These are phyloP conservation scores for Nymphalis urticae DNA, from an alignment of 2,888 invertebrate species.

Conservation along the genomic window DNA sequence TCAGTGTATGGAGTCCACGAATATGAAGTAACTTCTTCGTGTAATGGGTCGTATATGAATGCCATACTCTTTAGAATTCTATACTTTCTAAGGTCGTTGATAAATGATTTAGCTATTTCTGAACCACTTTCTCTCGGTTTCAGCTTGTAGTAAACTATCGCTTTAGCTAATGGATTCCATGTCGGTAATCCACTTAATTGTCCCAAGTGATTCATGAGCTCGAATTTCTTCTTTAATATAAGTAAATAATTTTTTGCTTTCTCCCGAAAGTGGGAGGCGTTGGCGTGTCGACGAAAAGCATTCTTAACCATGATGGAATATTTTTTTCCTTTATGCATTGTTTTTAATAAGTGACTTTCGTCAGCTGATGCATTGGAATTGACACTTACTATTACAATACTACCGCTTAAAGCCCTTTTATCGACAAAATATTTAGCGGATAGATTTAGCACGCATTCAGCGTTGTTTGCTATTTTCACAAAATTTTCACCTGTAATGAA, in stretches of 20 bases:
- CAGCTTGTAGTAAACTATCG: slow-evolving; percentile 69
- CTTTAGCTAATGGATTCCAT: slow-evolving; percentile 79
- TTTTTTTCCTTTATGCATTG: slow-evolving; percentile 71
- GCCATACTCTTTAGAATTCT: slow-evolving; percentile 70
- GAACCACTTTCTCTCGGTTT: slow-evolving; percentile 55
- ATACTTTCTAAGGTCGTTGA: slow-evolving; percentile 65
- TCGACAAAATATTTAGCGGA: slow-evolving; percentile 79
- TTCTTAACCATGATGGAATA: slow-evolving; percentile 80
- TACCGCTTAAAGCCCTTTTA: slow-evolving; percentile 75
- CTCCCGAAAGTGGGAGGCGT: slow-evolving; percentile 79
- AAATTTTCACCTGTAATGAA: slow-evolving; percentile 65
- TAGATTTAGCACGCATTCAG: slow-evolving; percentile 77
- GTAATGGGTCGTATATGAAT: slow-evolving; percentile 60
- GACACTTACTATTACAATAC: slow-evolving; percentile 76
- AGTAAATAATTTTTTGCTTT: slow-evolving; percentile 81
- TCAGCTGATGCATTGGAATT: slow-evolving; percentile 71
- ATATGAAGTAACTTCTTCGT: slow-evolving; percentile 64
- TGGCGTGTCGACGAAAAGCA: slow-evolving; percentile 72
- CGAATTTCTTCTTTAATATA: slow-evolving; percentile 74
- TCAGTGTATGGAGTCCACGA: slow-evolving; percentile 73
- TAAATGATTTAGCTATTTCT: slow-evolving; percentile 61
- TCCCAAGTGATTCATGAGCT: slow-evolving; percentile 70
- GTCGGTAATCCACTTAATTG: slow-evolving; percentile 74
- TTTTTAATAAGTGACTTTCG: slow-evolving; percentile 66
- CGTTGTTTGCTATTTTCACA: slow-evolving; percentile 66